Evolutionary conservation across 2,113 vertebrate genomes (phyloP).

Genomic region (Trematomus loennbergii): DNA sequence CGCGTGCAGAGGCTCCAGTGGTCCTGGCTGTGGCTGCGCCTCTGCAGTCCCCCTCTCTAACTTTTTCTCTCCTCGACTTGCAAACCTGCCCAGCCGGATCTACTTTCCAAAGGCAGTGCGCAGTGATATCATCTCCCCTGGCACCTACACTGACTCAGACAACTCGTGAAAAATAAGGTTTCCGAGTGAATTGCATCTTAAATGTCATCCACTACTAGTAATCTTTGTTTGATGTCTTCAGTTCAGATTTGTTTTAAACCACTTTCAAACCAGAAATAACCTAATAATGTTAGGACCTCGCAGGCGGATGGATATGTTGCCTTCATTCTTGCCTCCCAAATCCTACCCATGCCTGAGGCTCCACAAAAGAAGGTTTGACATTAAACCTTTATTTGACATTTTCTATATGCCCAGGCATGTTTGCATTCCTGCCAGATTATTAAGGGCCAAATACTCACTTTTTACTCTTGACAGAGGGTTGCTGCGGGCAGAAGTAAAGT

Average conservation of each 20-base stretch:
- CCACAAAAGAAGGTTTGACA: conserved; percentile 58
- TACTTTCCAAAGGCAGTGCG: conserved; percentile 67
- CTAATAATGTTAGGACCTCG: not conserved
- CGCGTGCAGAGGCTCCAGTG: conserved; percentile 61
- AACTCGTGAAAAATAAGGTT: not conserved
- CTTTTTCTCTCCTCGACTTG: conserved; percentile 76
- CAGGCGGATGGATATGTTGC: conserved; percentile 68
- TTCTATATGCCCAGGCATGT: conserved; percentile 63
- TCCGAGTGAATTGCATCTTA: rapidly evolving
- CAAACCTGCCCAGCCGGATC: conserved; percentile 76
- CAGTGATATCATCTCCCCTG: conserved; percentile 31
- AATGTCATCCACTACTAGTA: rapidly evolving
- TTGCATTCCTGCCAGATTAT: conserved; percentile 68
- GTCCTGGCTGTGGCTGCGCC: conserved; percentile 75
- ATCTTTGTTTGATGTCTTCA: rapidly evolving
- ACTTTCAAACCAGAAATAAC: not conserved
- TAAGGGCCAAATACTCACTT: conserved; percentile 50
- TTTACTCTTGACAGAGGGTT: conserved; percentile 44
- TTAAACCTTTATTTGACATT: conserved; percentile 65
- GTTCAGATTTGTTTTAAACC: rapidly evolving
- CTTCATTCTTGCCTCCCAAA: conserved; percentile 13
- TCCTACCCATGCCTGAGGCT: conserved; percentile 55
- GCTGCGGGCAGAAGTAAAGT: conserved; percentile 23
- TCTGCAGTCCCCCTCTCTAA: conserved; percentile 77
- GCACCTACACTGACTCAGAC: not conserved